Evolutionary conservation across 2,797 vertebrate genomes (phyloP).

Genomic region (Alcedo quadribrachys): DNA sequence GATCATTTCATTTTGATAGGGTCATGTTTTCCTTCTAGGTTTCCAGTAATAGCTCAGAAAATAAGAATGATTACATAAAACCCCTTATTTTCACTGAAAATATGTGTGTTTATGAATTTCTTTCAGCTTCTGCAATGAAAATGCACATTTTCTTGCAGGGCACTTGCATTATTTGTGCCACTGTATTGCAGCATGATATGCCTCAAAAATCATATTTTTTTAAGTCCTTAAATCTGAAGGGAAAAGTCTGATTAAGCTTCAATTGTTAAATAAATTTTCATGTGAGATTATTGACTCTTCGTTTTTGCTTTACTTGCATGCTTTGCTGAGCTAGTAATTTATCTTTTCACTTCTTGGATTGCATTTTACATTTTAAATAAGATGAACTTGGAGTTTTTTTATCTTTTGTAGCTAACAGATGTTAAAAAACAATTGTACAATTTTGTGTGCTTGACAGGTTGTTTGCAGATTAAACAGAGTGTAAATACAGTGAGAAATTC

Average conservation of each 20-base stretch:
- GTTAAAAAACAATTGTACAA: slow-evolving; percentile 67
- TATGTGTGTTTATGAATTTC: neutral
- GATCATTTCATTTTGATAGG: neutral
- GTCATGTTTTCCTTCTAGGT: neutral
- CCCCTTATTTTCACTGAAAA: neutral
- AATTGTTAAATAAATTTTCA: neutral
- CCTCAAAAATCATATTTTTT: neutral
- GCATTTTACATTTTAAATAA: slow-evolving; percentile 34
- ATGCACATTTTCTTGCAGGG: neutral
- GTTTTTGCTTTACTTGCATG: neutral
- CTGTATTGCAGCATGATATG: neutral
- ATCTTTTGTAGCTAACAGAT: neutral
- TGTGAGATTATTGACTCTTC: neutral
- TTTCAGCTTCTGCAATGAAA: neutral
- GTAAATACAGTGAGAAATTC: neutral
- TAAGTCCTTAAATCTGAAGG: neutral
- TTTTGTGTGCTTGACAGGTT: slow-evolving; percentile 3
- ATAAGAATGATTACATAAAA: neutral
- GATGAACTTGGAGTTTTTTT: slow-evolving; percentile 37
- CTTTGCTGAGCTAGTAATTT: slow-evolving; percentile 17
- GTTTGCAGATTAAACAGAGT: neutral
- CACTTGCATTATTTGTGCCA: neutral
- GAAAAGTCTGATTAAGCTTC: neutral
- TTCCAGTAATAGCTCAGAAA: neutral
- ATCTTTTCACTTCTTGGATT: neutral